Percentiles rank a stretch among this genome's conserved stretches.
Conservation (phyloP, 2,113 vertebrate species). For the Cnemophilus loriae region DNA sequence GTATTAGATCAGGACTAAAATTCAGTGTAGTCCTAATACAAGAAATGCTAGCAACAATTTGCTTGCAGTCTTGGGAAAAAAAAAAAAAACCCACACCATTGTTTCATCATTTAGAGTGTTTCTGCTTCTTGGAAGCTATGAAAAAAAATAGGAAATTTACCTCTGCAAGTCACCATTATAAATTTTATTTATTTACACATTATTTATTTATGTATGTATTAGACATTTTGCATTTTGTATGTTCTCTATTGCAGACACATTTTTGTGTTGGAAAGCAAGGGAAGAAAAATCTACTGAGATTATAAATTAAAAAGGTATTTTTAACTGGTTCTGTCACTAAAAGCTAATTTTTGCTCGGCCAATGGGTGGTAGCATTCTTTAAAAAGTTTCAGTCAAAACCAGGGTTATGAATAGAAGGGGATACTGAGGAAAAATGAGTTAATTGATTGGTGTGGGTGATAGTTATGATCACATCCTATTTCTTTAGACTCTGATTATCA, state of each 20-base stretch:
- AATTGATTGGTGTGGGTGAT: neutral
- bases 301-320: neutral
- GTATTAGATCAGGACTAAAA: neutral
- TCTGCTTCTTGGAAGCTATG: neutral
- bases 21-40: neutral
- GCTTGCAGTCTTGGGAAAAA: neutral
- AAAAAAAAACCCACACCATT: fast-evolving
- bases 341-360: neutral
- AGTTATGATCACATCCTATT: neutral
- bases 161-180: neutral
- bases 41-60: neutral
- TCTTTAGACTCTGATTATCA: neutral
- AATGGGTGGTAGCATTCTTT: neutral
- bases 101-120: neutral
- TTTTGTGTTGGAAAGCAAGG: neutral
- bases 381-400: neutral
- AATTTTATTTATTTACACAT: neutral
- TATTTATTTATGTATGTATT: neutral
- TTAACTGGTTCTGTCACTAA: neutral
- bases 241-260: neutral
- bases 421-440: neutral
- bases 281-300: neutral
- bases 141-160: neutral
- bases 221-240: neutral
- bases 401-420: neutral